Percentiles rank a stretch among this genome's conserved stretches.
These are phyloP conservation scores for Diploscapter pachys DNA, from an alignment of 1,140 invertebrate genomes.

Conservation along the genomic window DNA sequence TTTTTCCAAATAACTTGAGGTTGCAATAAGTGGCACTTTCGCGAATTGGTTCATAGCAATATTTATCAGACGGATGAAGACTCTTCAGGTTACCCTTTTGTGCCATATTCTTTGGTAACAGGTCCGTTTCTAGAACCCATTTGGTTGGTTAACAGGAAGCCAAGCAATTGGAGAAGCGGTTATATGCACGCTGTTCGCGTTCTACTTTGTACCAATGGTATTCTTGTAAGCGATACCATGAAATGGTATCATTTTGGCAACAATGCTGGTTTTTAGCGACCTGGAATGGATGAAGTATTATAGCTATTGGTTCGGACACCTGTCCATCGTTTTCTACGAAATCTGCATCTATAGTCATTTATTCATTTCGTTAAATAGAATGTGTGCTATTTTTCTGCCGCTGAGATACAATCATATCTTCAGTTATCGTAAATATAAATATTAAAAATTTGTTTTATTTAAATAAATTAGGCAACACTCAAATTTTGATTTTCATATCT, in stretches of 20 bases:
- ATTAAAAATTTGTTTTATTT: conserved; percentile 6
- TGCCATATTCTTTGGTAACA: no score
- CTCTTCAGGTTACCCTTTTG: background rate
- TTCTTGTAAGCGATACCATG: conserved; percentile 3
- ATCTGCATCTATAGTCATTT: conserved; percentile 28
- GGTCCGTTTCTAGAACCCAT: conserved; percentile 4
- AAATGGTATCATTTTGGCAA: background rate
- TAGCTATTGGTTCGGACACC: conserved; percentile 1
- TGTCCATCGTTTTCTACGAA: conserved; percentile 27
- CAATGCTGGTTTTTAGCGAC: conserved; percentile 14
- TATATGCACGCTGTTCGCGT: background rate
- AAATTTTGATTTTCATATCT: conserved; percentile 2
- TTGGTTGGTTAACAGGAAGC: background rate
- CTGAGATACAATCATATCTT: conserved; percentile 24
- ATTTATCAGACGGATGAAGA: conserved; percentile 3
- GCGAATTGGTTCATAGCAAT: conserved; percentile 1
- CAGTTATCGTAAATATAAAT: background rate
- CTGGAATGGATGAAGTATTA: conserved; percentile 6
- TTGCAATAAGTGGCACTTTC: background rate
- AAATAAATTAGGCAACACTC: conserved; percentile 11
- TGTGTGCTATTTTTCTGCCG: conserved; percentile 21
- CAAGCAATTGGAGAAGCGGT: conserved; percentile 3
- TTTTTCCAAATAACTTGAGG: background rate
- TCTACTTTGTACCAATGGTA: conserved; percentile 18
- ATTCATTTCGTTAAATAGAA: conserved; percentile 28